Evolutionary conservation across 2,113 vertebrate species (phyloP).

Genomic region (Cavia porcellus): DNA sequence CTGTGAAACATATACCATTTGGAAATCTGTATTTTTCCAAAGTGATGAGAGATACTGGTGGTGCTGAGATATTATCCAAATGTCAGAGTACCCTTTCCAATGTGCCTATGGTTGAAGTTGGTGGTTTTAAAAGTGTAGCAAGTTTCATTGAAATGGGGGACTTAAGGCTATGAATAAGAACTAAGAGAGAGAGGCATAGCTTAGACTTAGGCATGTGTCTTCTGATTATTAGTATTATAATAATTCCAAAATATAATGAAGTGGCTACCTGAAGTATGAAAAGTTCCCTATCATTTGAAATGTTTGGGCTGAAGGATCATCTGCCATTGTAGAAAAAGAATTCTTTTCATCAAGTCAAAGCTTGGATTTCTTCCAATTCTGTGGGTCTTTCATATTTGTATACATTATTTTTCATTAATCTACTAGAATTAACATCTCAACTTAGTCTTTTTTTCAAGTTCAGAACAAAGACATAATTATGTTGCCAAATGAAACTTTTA

Average conservation of each 20-base stretch:
- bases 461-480: not conserved
- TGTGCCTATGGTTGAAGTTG: not conserved
- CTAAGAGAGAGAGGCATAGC: not conserved
- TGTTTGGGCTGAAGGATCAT: not conserved
- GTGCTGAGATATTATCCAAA: not conserved
- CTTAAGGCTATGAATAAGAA: not conserved
- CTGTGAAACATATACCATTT: not conserved
- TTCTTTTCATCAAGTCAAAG: not conserved
- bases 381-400: not conserved
- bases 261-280: not conserved
- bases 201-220: not conserved
- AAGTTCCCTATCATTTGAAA: not conserved
- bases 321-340: not conserved
- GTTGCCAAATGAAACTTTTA: not conserved
- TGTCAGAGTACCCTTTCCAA: not conserved
- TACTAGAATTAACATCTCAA: not conserved
- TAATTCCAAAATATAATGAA: not conserved
- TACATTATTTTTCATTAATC: constrained; percentile 21
- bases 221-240: not conserved
- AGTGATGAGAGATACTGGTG: not conserved
- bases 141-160: not conserved
- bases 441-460: not conserved
- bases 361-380: not conserved
- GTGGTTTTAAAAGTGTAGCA: not conserved
- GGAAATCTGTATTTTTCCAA: not conserved